These are phyloP conservation scores for Hypercompe scribonia DNA, from an alignment of 2,888 invertebrate genomes.

Conservation along the genomic window DNA sequence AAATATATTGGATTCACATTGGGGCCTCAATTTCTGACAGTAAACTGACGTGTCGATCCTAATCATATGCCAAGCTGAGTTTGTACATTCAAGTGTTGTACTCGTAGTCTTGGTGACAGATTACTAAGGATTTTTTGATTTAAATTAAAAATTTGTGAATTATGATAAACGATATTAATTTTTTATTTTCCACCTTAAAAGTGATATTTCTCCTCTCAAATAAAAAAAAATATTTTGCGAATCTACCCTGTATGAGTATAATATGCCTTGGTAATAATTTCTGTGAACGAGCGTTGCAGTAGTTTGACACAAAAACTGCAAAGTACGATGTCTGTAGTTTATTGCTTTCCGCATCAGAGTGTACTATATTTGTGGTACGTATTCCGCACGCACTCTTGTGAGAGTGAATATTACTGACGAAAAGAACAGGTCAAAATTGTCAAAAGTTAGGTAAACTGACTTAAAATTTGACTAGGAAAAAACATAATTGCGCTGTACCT, in stretches of 20 bases:
- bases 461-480: too few species aligned
- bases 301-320: background rate
- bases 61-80: slow-evolving; percentile 32
- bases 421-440: too few species aligned
- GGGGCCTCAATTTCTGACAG: slow-evolving; percentile 29
- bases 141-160: background rate
- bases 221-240: background rate
- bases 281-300: background rate
- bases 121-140: background rate
- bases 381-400: background rate
- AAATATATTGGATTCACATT: slow-evolving; percentile 42
- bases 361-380: background rate
- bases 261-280: background rate
- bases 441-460: too few species aligned
- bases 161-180: too few species aligned
- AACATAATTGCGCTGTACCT: too few species aligned
- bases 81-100: slow-evolving; percentile 18
- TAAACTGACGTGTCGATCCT: slow-evolving; percentile 32
- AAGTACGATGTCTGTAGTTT: background rate
- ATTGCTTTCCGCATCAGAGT: background rate
- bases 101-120: slow-evolving; percentile 1
- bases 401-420: background rate
- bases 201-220: background rate
- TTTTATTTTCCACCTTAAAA: background rate
- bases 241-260: background rate